Evolutionary conservation across 2,113 vertebrate genomes (phyloP).

Genomic region (Hystrix brachyura): DNA sequence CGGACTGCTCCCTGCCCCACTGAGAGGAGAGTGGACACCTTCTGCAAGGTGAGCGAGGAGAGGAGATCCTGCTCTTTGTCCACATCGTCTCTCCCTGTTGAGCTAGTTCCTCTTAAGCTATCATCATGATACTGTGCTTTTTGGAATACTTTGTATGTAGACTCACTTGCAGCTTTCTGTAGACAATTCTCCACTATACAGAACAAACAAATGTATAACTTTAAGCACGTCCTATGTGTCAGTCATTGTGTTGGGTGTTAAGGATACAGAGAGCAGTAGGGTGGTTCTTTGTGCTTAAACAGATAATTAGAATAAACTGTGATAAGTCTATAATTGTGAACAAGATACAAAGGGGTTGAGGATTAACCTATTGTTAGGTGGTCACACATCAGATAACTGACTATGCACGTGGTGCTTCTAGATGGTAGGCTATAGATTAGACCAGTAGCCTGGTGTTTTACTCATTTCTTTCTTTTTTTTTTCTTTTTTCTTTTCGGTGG

Average conservation of each 20-base stretch:
- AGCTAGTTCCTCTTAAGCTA: background rate
- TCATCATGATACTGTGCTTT: background rate
- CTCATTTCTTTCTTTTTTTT: background rate
- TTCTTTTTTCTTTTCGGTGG: background rate
- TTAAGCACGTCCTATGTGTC: background rate
- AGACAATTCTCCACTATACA: background rate
- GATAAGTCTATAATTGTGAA: background rate
- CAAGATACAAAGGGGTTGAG: background rate
- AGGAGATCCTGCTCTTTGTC: background rate
- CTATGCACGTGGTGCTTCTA: background rate
- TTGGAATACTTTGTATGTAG: background rate
- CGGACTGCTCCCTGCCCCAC: background rate
- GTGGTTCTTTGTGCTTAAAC: conserved; percentile 10
- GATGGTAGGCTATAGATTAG: background rate
- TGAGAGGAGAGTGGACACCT: background rate
- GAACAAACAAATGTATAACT: background rate
- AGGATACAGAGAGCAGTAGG: conserved; percentile 34
- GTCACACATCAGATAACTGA: background rate
- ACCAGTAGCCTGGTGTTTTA: background rate
- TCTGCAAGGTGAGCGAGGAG: background rate
- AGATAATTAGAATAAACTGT: conserved; percentile 2
- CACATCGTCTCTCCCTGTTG: background rate
- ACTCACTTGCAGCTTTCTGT: background rate
- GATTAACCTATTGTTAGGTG: background rate
- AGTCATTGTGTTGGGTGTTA: background rate